phyloP scores from a whole-genome alignment of 2,113 vertebrate species.

The Upupa epops region DNA sequence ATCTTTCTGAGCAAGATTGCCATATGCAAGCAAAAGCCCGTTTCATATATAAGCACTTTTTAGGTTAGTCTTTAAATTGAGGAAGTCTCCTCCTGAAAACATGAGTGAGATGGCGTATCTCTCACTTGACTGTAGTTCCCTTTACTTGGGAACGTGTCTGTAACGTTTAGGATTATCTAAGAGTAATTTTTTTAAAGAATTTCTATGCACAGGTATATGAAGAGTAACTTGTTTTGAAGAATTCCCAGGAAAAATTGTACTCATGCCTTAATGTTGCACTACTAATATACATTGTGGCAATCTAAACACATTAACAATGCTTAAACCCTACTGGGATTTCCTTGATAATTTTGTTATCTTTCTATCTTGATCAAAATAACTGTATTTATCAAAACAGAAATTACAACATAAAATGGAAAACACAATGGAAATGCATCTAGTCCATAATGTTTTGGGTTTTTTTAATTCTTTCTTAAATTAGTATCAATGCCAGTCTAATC shows the following conservation, averaged over 20 bases:
- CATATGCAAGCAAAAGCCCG: not conserved
- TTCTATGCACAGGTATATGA: not conserved
- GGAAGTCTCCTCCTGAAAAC: conserved; percentile 37
- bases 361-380: not conserved
- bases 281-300: not conserved
- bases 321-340: not conserved
- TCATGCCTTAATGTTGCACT: not conserved
- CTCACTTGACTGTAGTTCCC: not conserved
- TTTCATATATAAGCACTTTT: not conserved
- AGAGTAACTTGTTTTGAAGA: not conserved
- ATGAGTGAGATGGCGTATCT: not conserved
- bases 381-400: not conserved
- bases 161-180: not conserved
- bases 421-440: not conserved
- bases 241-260: not conserved
- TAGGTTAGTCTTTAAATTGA: not conserved
- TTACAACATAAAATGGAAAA: not conserved
- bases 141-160: not conserved
- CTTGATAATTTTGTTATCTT: not conserved
- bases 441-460: not conserved
- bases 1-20: not conserved
- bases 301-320: not conserved
- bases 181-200: not conserved
- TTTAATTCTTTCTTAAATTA: not conserved
- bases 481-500: not conserved